phyloP scores from a whole-genome alignment of 2,113 vertebrate species.

The Poeciliopsis retropinna region DNA sequence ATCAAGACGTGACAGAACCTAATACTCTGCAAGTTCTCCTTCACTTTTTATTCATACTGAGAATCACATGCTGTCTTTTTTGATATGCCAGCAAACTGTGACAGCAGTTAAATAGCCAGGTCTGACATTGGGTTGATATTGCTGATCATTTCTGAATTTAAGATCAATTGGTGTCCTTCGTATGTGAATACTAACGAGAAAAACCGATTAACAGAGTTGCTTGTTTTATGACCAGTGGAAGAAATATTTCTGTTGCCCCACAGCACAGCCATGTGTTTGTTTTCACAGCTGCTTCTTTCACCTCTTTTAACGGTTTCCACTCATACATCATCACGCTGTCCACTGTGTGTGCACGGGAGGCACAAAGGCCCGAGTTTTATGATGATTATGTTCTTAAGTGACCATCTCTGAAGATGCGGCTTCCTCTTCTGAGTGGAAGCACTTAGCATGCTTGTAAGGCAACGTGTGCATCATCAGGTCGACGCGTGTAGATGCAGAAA shows the following conservation, averaged over 20 bases:
- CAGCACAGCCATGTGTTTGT: slow-evolving; percentile 23
- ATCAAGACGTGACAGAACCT: no score
- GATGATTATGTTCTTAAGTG: background rate
- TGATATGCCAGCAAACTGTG: no score
- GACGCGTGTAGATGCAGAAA: background rate
- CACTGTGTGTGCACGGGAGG: background rate
- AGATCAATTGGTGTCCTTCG: no score
- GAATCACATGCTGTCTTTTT: no score
- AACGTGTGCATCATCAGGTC: background rate
- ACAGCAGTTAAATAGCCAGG: no score
- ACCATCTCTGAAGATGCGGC: background rate
- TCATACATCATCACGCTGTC: slow-evolving; percentile 17
- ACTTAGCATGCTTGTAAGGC: background rate
- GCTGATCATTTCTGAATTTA: no score
- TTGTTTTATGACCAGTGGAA: slow-evolving; percentile 36
- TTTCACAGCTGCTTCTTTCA: slow-evolving; percentile 55
- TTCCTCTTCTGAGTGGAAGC: background rate
- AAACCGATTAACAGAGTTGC: slow-evolving; percentile 1
- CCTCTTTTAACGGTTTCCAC: background rate
- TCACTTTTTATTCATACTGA: no score
- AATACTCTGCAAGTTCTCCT: no score
- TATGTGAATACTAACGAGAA: no score
- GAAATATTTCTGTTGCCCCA: slow-evolving; percentile 1
- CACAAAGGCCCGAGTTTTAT: background rate
- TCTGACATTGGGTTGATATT: no score